These are phyloP conservation scores for Ptilonorhynchus violaceus DNA, from an alignment of 2,113 vertebrate genomes.

Conservation along the genomic window DNA sequence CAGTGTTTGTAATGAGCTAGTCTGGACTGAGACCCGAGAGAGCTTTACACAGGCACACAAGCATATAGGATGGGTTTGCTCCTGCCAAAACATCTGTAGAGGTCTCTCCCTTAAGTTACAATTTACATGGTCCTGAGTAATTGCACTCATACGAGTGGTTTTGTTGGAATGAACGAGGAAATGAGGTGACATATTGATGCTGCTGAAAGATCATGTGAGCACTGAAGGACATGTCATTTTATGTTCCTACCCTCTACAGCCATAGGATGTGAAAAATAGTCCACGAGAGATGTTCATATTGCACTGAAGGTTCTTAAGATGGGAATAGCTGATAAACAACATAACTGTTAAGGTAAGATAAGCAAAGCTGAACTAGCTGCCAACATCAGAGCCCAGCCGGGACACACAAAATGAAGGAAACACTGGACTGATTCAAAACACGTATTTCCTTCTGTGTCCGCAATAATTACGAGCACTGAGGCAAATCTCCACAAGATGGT, in stretches of 20 bases:
- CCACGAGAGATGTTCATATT: neutral
- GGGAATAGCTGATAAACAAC: neutral
- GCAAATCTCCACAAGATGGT: neutral
- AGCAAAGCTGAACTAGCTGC: neutral
- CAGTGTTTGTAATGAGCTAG: neutral
- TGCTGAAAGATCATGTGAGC: neutral
- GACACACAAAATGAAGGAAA: neutral
- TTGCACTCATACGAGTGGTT: fast-evolving
- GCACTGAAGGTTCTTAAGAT: neutral
- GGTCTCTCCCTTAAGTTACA: neutral
- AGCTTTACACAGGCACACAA: neutral
- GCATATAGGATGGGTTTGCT: neutral
- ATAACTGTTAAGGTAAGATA: neutral
- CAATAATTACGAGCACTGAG: neutral
- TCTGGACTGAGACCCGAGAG: neutral
- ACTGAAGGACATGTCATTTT: neutral
- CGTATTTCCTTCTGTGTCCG: neutral
- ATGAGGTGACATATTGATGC: neutral
- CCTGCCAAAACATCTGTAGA: neutral
- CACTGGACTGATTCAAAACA: neutral
- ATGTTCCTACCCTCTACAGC: neutral
- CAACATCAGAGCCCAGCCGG: neutral
- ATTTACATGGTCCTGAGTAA: neutral
- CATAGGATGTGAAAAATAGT: neutral
- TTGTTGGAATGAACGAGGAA: neutral